Conservation (phyloP, 1,140 invertebrate species). For the Triops longicaudatus region DNA sequence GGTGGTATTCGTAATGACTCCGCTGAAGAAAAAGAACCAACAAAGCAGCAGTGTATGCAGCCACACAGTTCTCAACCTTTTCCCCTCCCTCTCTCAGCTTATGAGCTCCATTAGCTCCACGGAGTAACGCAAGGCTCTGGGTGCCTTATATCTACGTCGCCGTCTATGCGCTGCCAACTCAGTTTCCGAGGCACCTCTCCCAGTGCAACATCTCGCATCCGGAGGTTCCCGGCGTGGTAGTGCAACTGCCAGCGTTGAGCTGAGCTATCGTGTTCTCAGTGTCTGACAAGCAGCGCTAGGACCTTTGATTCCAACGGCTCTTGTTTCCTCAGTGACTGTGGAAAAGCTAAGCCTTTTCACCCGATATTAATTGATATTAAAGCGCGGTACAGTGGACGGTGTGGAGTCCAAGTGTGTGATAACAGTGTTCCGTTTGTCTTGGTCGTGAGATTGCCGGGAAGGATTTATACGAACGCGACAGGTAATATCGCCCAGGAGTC, state of each 20-base stretch:
- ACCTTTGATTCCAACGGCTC: no score
- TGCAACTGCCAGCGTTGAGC: no score
- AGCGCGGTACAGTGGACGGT: background rate
- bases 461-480: background rate
- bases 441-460: background rate
- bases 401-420: background rate
- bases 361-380: background rate
- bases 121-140: background rate
- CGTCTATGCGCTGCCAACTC: background rate
- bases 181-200: background rate
- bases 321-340: background rate
- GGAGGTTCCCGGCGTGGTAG: background rate
- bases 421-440: background rate
- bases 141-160: background rate
- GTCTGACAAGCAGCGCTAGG: no score
- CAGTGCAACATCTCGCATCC: background rate
- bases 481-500: background rate
- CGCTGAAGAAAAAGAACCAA: background rate
- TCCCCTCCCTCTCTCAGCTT: background rate
- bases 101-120: background rate
- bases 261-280: no score
- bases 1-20: constrained; percentile 12
- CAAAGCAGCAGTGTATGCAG: background rate
- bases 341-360: background rate
- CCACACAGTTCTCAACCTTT: background rate